Evolutionary conservation across 2,113 vertebrate genomes (phyloP), one percentile per base, ranked within the genome.

Genomic region (Pavo muticus): DNA sequence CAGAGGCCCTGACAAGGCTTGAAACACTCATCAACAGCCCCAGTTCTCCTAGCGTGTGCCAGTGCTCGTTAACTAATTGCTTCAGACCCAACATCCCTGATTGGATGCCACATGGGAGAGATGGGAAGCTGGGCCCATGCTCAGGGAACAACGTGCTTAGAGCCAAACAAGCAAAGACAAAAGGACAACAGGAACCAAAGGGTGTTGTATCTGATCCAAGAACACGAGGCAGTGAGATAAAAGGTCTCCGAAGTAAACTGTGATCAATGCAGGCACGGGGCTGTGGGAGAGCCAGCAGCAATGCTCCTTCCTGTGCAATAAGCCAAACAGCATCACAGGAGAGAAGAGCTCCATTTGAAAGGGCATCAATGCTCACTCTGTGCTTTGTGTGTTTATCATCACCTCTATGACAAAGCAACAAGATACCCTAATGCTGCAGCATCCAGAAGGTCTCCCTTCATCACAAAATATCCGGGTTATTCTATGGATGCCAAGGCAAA

Each of bases 161-260:
- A 87, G 86, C 91, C 78, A 88, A 89, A 63, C 25, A 68, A 91
- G 84, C 69, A 86, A 95, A 90, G 79, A 90, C 79, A 94, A 87
- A 95, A 94, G 84, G 82, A 87, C 52, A 73, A 19, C 25, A 65
- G 84, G 48, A 94, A 89, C 48, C n/a, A 89, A 91, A 92, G 63
- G 29, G 30, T 48, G 24, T 32, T 92, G 72, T 52, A 67, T 70
- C 23, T 60, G 78, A 59, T 91, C 92, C 92, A 92, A 91, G 72
- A 76, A 57, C 78, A 74, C 16, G 12, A 78, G 79, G 88, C 82
- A 94, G 37, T 35, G 65, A 54, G 72, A 56, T 79, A 70, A 91
- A 72, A 7, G 6, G 48, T 10, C 79, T 39, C 81, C 2, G 2
- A 78, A 93, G 89, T 52, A 78, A 96, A 88, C 64, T 47, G 67